Conservation (phyloP, 2,888 invertebrate species). For the Muschampia staudingeri region DNA sequence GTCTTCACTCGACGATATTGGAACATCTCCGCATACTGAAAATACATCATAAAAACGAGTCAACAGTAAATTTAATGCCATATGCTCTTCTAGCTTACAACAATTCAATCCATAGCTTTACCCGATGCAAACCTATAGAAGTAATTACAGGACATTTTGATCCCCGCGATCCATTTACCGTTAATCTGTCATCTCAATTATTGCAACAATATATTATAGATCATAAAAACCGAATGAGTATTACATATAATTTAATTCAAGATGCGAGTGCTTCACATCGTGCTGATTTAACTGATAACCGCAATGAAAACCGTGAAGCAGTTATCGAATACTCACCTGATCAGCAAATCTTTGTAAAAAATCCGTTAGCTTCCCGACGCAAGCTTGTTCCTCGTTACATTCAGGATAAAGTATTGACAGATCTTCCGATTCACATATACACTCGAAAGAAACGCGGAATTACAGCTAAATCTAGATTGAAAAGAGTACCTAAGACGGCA, state of each 20-base stretch:
- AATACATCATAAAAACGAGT: conserved; percentile 28
- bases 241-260: conserved; percentile 51
- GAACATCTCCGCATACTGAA: conserved; percentile 58
- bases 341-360: neutral
- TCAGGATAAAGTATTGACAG: neutral
- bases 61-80: neutral
- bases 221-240: conserved; percentile 55
- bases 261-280: conserved; percentile 29
- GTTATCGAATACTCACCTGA: conserved; percentile 9
- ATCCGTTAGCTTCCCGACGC: neutral
- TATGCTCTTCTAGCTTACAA: conserved; percentile 62
- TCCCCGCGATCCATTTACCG: conserved; percentile 54
- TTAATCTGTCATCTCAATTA: conserved; percentile 21
- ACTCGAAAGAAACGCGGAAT: neutral
- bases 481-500: conserved; percentile 28
- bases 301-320: conserved; percentile 1
- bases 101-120: conserved; percentile 64
- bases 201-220: conserved; percentile 48
- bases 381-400: neutral
- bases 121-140: conserved; percentile 66
- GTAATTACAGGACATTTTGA: conserved; percentile 66
- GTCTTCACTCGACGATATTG: conserved; percentile 43
- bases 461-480: conserved; percentile 11
- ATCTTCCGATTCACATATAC: conserved; percentile 9
- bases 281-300: neutral